Conservation (phyloP, 2,888 invertebrate genomes). For the Oligia strigilis region DNA sequence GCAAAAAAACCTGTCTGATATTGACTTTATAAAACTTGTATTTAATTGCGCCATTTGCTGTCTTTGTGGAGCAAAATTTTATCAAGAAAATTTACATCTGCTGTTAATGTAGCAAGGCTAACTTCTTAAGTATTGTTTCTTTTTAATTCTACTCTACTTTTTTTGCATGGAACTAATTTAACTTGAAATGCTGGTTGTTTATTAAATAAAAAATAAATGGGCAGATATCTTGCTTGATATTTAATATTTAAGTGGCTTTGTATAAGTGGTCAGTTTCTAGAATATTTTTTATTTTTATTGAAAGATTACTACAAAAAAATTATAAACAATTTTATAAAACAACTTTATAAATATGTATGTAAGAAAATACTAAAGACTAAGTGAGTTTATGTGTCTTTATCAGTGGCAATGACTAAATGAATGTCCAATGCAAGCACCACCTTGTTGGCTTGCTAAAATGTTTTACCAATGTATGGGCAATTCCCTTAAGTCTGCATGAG, state of each 20-base stretch:
- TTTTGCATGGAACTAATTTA: not conserved
- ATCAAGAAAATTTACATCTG: not conserved
- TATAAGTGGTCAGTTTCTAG: not conserved
- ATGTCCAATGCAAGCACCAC: not conserved
- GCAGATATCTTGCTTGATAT: not conserved
- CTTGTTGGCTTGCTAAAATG: not conserved
- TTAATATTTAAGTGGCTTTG: not conserved
- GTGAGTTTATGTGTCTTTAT: not conserved
- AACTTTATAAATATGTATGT: not conserved
- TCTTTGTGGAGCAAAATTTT: not conserved
- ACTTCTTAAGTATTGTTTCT: not conserved
- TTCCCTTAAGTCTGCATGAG: not conserved
- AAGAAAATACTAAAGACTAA: not conserved
- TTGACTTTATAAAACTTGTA: not conserved
- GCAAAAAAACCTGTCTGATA: conserved; percentile 2
- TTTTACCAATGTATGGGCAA: too few species aligned
- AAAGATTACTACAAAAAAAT: not conserved
- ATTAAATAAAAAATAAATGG: not conserved
- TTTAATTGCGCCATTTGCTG: conserved; percentile 4
- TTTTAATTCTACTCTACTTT: not conserved
- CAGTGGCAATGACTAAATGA: too few species aligned
- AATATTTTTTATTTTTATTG: conserved; percentile 6
- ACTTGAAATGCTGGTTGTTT: not conserved
- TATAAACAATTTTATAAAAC: too few species aligned
- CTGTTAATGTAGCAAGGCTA: conserved; percentile 16